Base-by-base conservation (phyloP, 2,113 vertebrate genomes). In the Albula goreensis region DNA sequence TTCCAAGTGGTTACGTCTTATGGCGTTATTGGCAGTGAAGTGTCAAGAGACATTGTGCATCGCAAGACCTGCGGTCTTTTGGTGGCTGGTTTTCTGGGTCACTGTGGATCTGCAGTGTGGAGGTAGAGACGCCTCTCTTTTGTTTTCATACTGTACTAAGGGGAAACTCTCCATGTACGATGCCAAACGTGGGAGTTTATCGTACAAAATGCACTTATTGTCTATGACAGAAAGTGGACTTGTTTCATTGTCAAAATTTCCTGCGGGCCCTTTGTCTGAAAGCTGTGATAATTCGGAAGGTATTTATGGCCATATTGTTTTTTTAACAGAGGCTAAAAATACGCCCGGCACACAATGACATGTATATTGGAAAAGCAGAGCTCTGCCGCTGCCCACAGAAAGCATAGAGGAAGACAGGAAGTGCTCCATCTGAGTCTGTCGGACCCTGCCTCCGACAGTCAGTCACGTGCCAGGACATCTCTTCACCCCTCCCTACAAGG, bases 321-420 rank as follows among this genome's bases (percentile, higher is more conserved):
- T 94, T 93, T 92, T 92, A 89, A 89, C 87, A 81, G 78, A 66
- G 79, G 88, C 89, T 93, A 92, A 92, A 93, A 91, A 92, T 93
- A 91, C 41, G 60, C 88, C 86, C 89, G 25, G 80, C 22, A 63
- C 50, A 63, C 53, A 56, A 56, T 56, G 50, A 81, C 49, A 81
- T 83, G n/a, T 57, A 25, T 83, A 49, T 83, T 53, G 50, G 50
- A 25, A 49, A 11, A 81, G 80, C 50, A 82, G 80, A 82, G 80
- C n/a, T 25, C 22, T 56, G 80, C 80, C 12, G 2, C n/a, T 19
- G 51, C 15, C 50, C 51, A 25, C 52, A 82, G n/a, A 25, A 41
- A 13, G 51, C 50, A 17, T 17, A 4, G 63, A 70, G 63, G 63
- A 70, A 70, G 53, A 60, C 82, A 83, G n/a, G 53, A 83, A 83